Evolutionary conservation across 2,888 invertebrate species (phyloP).

Genomic region (Tryphoninae sp.): DNA sequence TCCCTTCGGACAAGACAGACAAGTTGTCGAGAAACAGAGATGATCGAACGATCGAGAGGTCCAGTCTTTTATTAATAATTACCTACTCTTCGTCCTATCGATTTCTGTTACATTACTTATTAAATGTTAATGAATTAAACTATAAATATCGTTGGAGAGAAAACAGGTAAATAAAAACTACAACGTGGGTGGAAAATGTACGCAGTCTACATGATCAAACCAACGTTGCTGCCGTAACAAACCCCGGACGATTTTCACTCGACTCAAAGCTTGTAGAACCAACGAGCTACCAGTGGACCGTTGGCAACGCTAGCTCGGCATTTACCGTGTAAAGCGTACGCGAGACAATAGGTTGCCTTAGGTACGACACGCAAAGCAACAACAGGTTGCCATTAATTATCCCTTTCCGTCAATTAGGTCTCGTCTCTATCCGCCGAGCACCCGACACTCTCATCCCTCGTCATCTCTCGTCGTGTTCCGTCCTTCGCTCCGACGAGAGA

Average conservation of each 20-base stretch:
- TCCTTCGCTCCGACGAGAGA: constrained; percentile 6
- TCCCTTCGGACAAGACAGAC: too few species aligned
- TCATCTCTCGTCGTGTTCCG: constrained; percentile 31
- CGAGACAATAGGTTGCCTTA: constrained; percentile 15
- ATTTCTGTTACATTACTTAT: too few species aligned
- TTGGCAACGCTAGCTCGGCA: constrained; percentile 32
- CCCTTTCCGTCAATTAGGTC: constrained; percentile 68
- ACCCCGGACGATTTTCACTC: neutral
- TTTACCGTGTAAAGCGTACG: constrained; percentile 21
- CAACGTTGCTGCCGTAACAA: constrained; percentile 13
- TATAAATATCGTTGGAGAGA: too few species aligned
- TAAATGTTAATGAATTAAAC: too few species aligned
- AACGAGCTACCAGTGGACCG: neutral
- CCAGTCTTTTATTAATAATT: too few species aligned
- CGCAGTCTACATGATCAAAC: constrained; percentile 12
- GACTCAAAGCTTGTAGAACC: constrained; percentile 23
- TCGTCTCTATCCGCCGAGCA: constrained; percentile 50
- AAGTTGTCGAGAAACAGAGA: too few species aligned
- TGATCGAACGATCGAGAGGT: too few species aligned
- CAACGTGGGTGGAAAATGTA: neutral
- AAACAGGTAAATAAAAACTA: too few species aligned
- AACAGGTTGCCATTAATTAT: constrained; percentile 71
- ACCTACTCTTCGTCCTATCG: too few species aligned
- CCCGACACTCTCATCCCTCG: constrained; percentile 47
- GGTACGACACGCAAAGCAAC: constrained; percentile 59